These are phyloP conservation scores for Etheostoma cragini DNA, from an alignment of 2,113 vertebrate genomes.

Conservation along the genomic window DNA sequence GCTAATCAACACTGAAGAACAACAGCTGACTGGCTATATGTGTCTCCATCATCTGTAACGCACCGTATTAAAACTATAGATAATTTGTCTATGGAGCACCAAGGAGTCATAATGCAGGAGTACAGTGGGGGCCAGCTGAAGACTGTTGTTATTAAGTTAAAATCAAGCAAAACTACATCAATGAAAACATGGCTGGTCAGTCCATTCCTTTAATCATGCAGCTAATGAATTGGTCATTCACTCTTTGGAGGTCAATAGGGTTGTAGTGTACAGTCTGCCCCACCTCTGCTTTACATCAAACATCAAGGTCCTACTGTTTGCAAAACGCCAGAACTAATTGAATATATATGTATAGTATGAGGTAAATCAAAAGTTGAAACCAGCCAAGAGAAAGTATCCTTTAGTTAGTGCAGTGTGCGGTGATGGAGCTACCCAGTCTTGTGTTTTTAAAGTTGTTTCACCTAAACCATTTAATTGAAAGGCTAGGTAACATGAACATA, in stretches of 20 bases:
- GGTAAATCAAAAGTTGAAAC: neutral
- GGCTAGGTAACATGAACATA: neutral
- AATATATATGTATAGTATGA: neutral
- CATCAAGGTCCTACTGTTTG: neutral
- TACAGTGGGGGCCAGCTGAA: neutral
- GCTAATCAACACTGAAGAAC: slow-evolving; percentile 4
- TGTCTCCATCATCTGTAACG: slow-evolving; percentile 20
- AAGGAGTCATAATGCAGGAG: neutral
- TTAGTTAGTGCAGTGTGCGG: neutral
- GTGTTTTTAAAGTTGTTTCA: neutral
- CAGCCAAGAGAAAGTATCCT: neutral
- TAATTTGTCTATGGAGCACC: too few relatives aligned
- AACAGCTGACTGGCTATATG: neutral
- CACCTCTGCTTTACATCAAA: neutral
- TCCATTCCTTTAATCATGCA: neutral
- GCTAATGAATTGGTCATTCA: neutral
- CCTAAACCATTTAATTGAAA: neutral
- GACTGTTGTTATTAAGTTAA: slow-evolving; percentile 13
- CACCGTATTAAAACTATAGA: slow-evolving; percentile 10
- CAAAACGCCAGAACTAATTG: neutral
- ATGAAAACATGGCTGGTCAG: neutral
- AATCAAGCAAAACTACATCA: neutral
- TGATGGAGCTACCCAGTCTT: too few relatives aligned
- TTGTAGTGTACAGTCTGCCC: too few relatives aligned
- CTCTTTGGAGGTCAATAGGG: neutral